Conservation (phyloP, 2,888 invertebrate genomes). For the Drosophila lutescens region DNA sequence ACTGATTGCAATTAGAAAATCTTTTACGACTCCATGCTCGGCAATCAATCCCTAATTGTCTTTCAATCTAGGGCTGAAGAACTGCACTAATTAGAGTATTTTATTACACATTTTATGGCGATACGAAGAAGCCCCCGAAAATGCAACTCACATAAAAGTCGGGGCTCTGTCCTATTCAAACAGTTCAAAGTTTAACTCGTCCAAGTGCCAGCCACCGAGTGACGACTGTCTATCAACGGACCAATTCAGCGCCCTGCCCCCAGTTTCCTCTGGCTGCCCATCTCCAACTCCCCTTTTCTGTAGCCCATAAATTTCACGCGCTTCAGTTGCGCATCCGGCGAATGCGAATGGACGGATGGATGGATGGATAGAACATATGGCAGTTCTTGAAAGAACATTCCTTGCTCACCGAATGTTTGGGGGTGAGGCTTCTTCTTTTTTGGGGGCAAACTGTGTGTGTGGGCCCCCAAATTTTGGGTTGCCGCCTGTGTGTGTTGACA, state of each 20-base stretch:
- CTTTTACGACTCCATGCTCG: conserved; percentile 33
- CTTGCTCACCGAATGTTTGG: conserved; percentile 5
- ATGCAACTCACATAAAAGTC: conserved; percentile 53
- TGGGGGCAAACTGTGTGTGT: conserved; percentile 22
- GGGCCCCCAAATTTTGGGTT: conserved; percentile 27
- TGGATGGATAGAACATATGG: conserved; percentile 60
- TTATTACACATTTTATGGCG: conserved; percentile 56
- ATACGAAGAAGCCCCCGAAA: conserved; percentile 27
- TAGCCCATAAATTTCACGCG: conserved; percentile 73
- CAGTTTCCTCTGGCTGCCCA: conserved; percentile 7
- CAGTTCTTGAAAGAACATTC: conserved; percentile 63
- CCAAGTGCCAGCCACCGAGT: conserved; percentile 63
- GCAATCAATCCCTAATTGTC: conserved; percentile 49
- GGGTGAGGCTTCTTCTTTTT: neutral
- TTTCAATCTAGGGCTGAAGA: conserved; percentile 36
- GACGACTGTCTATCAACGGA: conserved; percentile 65
- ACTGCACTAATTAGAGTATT: conserved; percentile 56
- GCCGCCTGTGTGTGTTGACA: conserved; percentile 51
- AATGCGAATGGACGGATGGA: conserved; percentile 25
- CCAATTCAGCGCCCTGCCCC: conserved; percentile 16
- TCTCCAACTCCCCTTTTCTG: conserved; percentile 7
- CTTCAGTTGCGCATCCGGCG: conserved; percentile 68
- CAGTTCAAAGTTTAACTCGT: conserved; percentile 74
- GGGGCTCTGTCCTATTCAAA: conserved; percentile 38
- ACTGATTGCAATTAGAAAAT: conserved; percentile 35